A percentile compares a stretch with the other conserved stretches of the same genome.
phyloP scores from a whole-genome alignment of 1,140 invertebrate genomes.

The Hyposmocoma kahamanoa region DNA sequence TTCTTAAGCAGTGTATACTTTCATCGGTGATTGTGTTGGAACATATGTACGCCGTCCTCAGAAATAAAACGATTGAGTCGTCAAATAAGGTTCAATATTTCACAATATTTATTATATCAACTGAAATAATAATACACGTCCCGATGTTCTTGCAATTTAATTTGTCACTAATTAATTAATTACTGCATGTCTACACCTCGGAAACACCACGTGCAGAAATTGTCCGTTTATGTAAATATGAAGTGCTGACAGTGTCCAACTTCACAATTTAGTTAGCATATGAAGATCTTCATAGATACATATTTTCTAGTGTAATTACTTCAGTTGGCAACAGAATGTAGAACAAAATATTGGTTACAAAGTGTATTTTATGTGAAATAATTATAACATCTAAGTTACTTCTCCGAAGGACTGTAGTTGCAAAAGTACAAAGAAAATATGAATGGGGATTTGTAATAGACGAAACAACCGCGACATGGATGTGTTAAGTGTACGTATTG shows the following conservation, averaged over 20 bases:
- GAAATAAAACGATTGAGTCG: too few relatives aligned
- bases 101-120: too few relatives aligned
- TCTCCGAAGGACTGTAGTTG: slow-evolving; percentile 38
- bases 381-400: slow-evolving; percentile 46
- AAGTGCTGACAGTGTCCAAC: slow-evolving; percentile 24
- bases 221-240: slow-evolving; percentile 46
- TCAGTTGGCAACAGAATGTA: slow-evolving; percentile 45
- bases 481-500: slow-evolving; percentile 40
- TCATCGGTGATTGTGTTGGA: too few relatives aligned
- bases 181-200: too few relatives aligned
- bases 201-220: too few relatives aligned
- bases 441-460: slow-evolving; percentile 35
- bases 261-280: slow-evolving; percentile 29
- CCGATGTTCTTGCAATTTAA: too few relatives aligned
- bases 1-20: too few relatives aligned
- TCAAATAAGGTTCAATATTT: too few relatives aligned
- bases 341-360: slow-evolving; percentile 42
- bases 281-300: slow-evolving; percentile 37
- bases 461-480: slow-evolving; percentile 26
- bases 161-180: too few relatives aligned
- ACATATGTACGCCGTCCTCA: too few relatives aligned
- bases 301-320: slow-evolving; percentile 45
- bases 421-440: slow-evolving; percentile 57
- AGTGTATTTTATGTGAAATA: slow-evolving; percentile 43
- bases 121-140: too few relatives aligned